Conservation (phyloP, 2,888 invertebrate genomes). For the Heliconius ismenius region DNA sequence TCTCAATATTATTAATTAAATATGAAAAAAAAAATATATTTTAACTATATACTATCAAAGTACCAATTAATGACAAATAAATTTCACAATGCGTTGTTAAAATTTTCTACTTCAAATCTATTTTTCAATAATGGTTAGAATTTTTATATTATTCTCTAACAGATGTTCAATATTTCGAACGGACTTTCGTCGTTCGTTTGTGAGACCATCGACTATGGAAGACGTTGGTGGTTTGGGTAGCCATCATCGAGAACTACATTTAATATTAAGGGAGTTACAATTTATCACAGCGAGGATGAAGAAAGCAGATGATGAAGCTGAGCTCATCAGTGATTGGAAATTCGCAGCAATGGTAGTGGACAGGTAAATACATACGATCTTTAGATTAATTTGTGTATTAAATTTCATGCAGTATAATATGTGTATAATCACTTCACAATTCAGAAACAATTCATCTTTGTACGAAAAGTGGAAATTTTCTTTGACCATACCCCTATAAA, state of each 20-base stretch:
- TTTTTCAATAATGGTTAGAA: neutral
- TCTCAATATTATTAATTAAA: no score
- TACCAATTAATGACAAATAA: no score
- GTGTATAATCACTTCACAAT: no score
- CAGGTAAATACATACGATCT: slow-evolving; percentile 78
- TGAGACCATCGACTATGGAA: slow-evolving; percentile 90
- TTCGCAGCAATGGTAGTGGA: slow-evolving; percentile 99
- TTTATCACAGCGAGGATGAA: slow-evolving; percentile 97
- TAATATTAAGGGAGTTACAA: slow-evolving; percentile 95
- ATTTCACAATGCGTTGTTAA: neutral
- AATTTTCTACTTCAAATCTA: neutral
- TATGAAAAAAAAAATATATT: no score
- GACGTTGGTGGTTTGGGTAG: slow-evolving; percentile 84
- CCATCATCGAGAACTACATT: slow-evolving; percentile 92
- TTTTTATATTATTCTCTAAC: slow-evolving; percentile 36
- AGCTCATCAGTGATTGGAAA: slow-evolving; percentile 97
- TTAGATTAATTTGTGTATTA: no score
- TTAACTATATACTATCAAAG: no score
- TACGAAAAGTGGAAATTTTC: no score
- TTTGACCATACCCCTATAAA: no score
- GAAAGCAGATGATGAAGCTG: slow-evolving; percentile 96
- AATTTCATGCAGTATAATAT: no score
- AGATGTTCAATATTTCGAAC: slow-evolving; percentile 79
- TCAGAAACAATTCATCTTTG: no score
- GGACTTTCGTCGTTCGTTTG: slow-evolving; percentile 83